Conservation (phyloP, 2,888 invertebrate genomes). For the Pilophorus perplexus region DNA sequence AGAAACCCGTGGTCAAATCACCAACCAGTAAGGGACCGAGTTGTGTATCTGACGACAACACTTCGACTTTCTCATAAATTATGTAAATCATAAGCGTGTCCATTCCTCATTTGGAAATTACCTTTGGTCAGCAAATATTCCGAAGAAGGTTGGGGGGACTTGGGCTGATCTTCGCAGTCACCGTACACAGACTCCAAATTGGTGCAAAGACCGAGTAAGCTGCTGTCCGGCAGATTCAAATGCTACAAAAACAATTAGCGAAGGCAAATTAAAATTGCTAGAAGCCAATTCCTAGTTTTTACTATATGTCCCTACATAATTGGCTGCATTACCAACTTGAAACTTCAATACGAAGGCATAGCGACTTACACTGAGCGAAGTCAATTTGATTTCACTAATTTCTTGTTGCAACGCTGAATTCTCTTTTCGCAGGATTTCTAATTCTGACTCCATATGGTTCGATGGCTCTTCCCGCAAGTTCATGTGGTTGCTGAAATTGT, state of each 20-base stretch:
- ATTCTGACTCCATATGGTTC: not conserved
- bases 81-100: not conserved
- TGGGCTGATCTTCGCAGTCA: not conserved
- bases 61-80: too few relatives aligned
- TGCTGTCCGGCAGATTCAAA: not conserved
- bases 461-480: not conserved
- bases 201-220: not conserved
- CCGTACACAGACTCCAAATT: slow-evolving; percentile 23
- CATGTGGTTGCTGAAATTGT: slow-evolving; percentile 53
- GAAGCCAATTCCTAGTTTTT: too few relatives aligned
- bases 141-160: not conserved
- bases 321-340: too few relatives aligned
- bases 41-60: too few relatives aligned
- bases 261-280: too few relatives aligned
- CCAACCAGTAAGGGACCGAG: too few relatives aligned
- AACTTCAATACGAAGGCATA: too few relatives aligned
- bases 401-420: slow-evolving; percentile 71
- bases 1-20: too few relatives aligned
- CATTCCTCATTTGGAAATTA: not conserved
- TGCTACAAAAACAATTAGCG: too few relatives aligned
- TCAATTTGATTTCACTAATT: slow-evolving; percentile 55
- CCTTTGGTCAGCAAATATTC: slow-evolving; percentile 16
- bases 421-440: slow-evolving; percentile 53
- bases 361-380: slow-evolving; percentile 12
- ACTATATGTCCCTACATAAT: too few relatives aligned